These are phyloP conservation scores for Lepidotrigona ventralis DNA, from an alignment of 1,140 invertebrate genomes.

Conservation along the genomic window DNA sequence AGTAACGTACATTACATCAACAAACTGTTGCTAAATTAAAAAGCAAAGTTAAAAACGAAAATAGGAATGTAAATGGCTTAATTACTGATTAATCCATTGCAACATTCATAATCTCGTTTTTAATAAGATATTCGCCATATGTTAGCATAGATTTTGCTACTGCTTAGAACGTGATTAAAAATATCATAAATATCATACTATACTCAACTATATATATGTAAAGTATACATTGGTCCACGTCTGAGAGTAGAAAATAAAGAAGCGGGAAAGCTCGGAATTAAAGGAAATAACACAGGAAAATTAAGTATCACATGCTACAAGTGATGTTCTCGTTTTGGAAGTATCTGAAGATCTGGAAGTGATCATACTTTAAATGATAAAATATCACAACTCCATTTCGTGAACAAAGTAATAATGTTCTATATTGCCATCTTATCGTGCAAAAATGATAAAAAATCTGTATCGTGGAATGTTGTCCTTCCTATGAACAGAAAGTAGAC, in stretches of 20 bases:
- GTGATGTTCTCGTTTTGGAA: neutral
- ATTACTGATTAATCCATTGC: neutral
- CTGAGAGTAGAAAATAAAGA: constrained; percentile 10
- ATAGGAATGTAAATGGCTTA: neutral
- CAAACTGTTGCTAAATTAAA: neutral
- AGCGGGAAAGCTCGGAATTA: neutral
- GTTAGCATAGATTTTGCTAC: neutral
- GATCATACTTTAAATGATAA: neutral
- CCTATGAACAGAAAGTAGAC: neutral
- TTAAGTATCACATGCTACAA: constrained; percentile 23
- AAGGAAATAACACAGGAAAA: neutral
- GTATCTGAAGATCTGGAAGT: neutral
- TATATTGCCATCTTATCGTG: neutral
- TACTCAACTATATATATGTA: neutral
- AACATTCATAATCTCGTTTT: neutral
- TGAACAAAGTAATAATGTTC: constrained; percentile 22
- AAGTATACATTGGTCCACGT: constrained; percentile 43
- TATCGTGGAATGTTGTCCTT: neutral
- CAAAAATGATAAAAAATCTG: neutral
- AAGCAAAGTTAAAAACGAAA: neutral
- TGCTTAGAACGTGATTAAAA: neutral
- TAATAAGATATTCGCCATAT: neutral
- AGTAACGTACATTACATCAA: constrained; percentile 1
- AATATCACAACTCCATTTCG: constrained; percentile 25
- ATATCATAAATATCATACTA: too few species aligned